Conservation (phyloP, 1,140 invertebrate genomes). For the Drosophila melanogaster region Release_6_plus_ISO1_MT NT_037436.4:14338501-14339000, state of each 20-base stretch:
- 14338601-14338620: constrained; percentile 38
- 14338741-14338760: not conserved
- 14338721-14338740: not conserved
- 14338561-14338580: constrained; percentile 19
- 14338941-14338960: constrained; percentile 77
- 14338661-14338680: constrained; percentile 70
- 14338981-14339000: constrained; percentile 10
- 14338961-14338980: constrained; percentile 53
- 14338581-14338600: constrained; percentile 42
- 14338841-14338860: constrained; percentile 58
- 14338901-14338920: constrained; percentile 31
- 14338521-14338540: constrained; percentile 51
- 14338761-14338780: constrained; percentile 46
- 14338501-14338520: constrained; percentile 18
- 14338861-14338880: constrained; percentile 77
- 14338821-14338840: constrained; percentile 63
- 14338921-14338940: constrained; percentile 21
- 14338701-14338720: constrained; percentile 22
- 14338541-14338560: constrained; percentile 11
- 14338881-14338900: constrained; percentile 70
- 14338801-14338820: constrained; percentile 66
- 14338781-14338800: constrained; percentile 78
- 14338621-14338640: constrained; percentile 64
- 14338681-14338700: constrained; percentile 19
- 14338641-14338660: constrained; percentile 68